Evolutionary conservation across 2,113 vertebrate species (phyloP), one percentile per base, ranked within the genome.

Genomic region (Petrocephalus zakoni): DNA sequence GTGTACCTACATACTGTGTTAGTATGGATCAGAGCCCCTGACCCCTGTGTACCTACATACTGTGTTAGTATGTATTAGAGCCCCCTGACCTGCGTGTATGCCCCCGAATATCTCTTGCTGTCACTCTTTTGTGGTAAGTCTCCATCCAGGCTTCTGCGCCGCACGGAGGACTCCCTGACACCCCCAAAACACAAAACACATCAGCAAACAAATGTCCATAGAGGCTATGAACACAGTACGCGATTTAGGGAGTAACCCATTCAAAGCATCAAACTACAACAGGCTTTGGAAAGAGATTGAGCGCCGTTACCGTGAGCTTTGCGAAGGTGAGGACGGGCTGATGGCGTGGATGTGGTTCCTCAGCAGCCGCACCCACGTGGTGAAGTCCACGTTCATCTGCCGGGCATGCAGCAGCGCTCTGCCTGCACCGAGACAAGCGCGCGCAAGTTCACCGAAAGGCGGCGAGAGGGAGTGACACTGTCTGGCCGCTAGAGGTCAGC

Each of bases 311-410:
- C 52, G 37, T 11, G 47, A 19, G 29, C 22, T 25, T 7, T 53
- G 88, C 2, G 58, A 47, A 29, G 25, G 1, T 55, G 11, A 15
- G 42, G 64, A 53, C 51, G 56, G 53, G 81, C n/a, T 46, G 37
- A 61, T 92, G 0, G 94, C 95, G n/a, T 97, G 97, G 75, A 98
- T 96, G 88, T 96, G 95, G 22, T 97, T 96, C 83, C 97, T 93
- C 10, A 97, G 94, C 88, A 97, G 93, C 83, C 97, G 93, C 91
- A 97, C 96, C 97, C 97, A 98, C 0, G 97, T 97, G 51, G 96
- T 96, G 0, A 97, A 97, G 10, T 98, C 97, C 1, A 97, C 96
- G 29, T 97, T 97, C 97, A 98, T 97, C 93, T 98, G 97, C 52
- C 97, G 93, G 46, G 97, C 97, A 0, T 96, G 96, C 22, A 97